A percentile compares a stretch with the other conserved stretches of the same genome.
Evolutionary conservation across 2,888 invertebrate genomes (phyloP).

Genomic region (Acronicta psi): DNA sequence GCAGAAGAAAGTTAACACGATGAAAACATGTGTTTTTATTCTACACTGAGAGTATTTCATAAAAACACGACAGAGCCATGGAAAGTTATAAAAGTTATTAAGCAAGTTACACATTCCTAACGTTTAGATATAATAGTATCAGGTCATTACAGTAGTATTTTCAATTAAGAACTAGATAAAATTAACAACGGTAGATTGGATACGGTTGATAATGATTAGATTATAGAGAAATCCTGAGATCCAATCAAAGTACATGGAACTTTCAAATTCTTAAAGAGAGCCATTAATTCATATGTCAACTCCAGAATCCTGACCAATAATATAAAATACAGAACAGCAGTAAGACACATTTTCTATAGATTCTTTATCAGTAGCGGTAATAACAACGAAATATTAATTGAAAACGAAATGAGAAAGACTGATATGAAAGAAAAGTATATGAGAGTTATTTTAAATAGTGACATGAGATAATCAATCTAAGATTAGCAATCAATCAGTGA

Average conservation of each 20-base stretch:
- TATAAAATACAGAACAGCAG: conserved; percentile 18
- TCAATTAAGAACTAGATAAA: conserved; percentile 20
- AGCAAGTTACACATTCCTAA: conserved; percentile 29
- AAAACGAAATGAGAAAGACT: conserved; percentile 33
- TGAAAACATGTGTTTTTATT: conserved; percentile 37
- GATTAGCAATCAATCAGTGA: conserved; percentile 74
- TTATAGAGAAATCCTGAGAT: conserved; percentile 26
- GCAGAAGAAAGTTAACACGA: conserved; percentile 45
- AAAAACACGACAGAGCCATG: conserved; percentile 39
- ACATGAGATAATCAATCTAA: conserved; percentile 53
- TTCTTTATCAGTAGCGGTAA: conserved; percentile 20
- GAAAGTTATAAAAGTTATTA: conserved; percentile 49
- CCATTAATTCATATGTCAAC: conserved; percentile 36
- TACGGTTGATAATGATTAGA: conserved; percentile 14
- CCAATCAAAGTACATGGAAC: conserved; percentile 4
- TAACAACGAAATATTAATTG: conserved; percentile 38
- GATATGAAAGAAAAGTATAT: conserved; percentile 27
- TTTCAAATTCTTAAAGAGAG: conserved; percentile 30
- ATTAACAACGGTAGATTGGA: conserved; percentile 21
- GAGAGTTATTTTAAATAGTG: conserved; percentile 51
- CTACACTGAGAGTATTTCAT: conserved; percentile 41
- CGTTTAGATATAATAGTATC: conserved; percentile 31
- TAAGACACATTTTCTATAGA: conserved; percentile 26
- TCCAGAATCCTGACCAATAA: conserved; percentile 19
- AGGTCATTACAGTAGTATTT: conserved; percentile 20